These are phyloP conservation scores for Drosophila mercatorum DNA, from an alignment of 2,888 invertebrate genomes.

Conservation along the genomic window DNA sequence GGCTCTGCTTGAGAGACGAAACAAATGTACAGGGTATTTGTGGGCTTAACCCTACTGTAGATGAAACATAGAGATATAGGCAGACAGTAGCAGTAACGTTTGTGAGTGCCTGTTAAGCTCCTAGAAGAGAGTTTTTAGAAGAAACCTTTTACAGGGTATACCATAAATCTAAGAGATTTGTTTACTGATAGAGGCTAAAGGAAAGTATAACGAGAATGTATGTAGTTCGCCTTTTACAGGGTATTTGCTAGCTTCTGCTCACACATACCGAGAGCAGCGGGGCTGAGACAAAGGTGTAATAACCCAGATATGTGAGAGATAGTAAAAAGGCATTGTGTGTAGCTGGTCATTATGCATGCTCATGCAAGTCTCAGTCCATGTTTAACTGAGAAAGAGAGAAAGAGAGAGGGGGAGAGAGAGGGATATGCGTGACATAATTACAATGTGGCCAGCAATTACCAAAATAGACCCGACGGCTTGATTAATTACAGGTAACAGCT, in stretches of 20 bases:
- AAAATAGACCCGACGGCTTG: conserved; percentile 56
- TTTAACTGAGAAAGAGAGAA: neutral
- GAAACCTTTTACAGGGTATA: neutral
- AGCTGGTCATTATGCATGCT: conserved; percentile 46
- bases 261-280: neutral
- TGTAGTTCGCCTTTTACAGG: neutral
- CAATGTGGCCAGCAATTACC: conserved; percentile 54
- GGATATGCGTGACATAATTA: conserved; percentile 59
- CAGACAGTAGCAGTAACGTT: too few species aligned
- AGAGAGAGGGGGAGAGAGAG: neutral
- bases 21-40: too few species aligned
- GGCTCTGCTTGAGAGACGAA: too few species aligned
- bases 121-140: too few species aligned
- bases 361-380: conserved; percentile 17
- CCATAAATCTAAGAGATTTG: too few species aligned
- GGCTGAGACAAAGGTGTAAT: conserved; percentile 17
- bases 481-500: conserved; percentile 59
- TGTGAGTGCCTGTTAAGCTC: too few species aligned
- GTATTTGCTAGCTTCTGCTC: neutral
- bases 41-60: too few species aligned
- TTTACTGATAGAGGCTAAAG: too few species aligned
- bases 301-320: conserved; percentile 47
- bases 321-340: conserved; percentile 45
- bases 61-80: too few species aligned
- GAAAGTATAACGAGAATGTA: too few species aligned